These are phyloP conservation scores for Metopolophium dirhodum DNA, from an alignment of 1,140 invertebrate genomes.

Conservation along the genomic window DNA sequence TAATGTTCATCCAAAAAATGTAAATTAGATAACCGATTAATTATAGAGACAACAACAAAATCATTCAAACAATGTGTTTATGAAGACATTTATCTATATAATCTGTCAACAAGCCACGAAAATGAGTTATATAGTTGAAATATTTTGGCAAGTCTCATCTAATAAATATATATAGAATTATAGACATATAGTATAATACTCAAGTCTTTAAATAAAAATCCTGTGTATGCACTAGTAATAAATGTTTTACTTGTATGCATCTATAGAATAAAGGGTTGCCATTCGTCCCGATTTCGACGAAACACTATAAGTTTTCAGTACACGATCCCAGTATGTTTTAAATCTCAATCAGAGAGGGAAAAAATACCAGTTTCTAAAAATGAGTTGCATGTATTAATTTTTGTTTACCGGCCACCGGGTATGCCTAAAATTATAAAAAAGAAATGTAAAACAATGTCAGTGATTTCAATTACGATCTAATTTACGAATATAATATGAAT, in stretches of 20 bases:
- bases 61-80: neutral
- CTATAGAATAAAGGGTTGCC: neutral
- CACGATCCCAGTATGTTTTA: neutral
- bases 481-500: neutral
- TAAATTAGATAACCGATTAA: neutral
- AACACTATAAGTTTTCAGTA: neutral
- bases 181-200: too few relatives aligned
- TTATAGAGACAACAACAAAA: neutral
- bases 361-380: neutral
- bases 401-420: neutral
- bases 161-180: neutral
- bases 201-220: neutral
- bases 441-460: neutral
- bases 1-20: neutral
- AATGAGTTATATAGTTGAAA: neutral
- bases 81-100: neutral
- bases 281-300: neutral
- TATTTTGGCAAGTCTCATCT: neutral
- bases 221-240: neutral
- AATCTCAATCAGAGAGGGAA: neutral
- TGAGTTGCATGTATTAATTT: neutral
- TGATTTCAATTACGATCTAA: neutral
- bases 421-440: neutral
- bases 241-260: neutral
- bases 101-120: neutral